Conservation (phyloP, 2,113 vertebrate genomes). For the Jacana jacana region DNA sequence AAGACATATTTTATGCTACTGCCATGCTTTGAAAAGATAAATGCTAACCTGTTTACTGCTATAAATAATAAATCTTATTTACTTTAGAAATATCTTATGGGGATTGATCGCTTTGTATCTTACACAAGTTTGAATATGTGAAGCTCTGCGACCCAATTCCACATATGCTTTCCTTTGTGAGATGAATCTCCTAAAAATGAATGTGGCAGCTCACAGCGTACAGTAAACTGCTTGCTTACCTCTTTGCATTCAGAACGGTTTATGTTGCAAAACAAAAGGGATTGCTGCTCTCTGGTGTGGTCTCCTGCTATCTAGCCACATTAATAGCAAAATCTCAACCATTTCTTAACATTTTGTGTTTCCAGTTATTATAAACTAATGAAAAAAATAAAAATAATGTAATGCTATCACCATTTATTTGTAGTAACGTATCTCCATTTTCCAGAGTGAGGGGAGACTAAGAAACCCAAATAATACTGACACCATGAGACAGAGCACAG, state of each 20-base stretch:
- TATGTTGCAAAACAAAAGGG: background rate
- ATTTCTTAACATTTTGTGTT: background rate
- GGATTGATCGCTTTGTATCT: background rate
- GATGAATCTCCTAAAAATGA: conserved; percentile 8
- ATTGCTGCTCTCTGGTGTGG: background rate
- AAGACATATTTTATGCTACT: background rate
- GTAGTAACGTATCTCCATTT: background rate
- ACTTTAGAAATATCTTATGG: background rate
- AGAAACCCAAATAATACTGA: background rate
- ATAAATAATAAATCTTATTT: conserved; percentile 30
- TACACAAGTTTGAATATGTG: background rate
- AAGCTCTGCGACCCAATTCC: conserved; percentile 12
- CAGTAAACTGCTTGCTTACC: background rate
- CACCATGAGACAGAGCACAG: background rate
- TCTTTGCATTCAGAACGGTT: background rate
- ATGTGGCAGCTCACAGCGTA: background rate
- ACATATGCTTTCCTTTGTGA: background rate
- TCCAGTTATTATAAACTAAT: background rate
- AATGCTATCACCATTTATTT: background rate
- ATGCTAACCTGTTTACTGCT: background rate
- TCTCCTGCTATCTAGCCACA: background rate
- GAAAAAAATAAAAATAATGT: background rate
- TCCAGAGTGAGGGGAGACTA: background rate
- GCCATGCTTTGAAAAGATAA: background rate
- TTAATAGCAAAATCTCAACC: background rate